Percentiles rank a stretch among this genome's conserved stretches.
These are phyloP conservation scores for Phainopepla nitens DNA, from an alignment of 2,113 vertebrate genomes.

Conservation along the genomic window DNA sequence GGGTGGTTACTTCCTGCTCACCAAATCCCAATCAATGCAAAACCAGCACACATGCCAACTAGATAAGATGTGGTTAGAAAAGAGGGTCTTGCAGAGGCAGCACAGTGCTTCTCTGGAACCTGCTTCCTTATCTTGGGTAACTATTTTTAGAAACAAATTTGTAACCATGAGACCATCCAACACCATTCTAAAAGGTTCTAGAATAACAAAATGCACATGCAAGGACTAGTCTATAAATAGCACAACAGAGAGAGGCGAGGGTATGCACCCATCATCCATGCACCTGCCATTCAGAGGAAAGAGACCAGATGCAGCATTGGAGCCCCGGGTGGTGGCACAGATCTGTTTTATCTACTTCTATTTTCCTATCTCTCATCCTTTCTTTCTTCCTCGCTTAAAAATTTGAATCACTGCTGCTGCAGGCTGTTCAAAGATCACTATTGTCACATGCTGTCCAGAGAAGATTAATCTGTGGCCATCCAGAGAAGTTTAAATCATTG, in stretches of 20 bases:
- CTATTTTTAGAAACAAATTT: background rate
- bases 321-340: background rate
- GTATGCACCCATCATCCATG: background rate
- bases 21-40: too few species aligned
- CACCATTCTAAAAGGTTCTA: background rate
- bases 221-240: background rate
- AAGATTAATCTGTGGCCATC: background rate
- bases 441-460: fast-evolving
- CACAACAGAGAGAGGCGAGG: fast-evolving
- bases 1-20: too few species aligned
- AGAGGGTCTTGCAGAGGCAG: background rate
- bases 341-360: background rate
- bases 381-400: background rate
- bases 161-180: background rate
- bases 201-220: background rate
- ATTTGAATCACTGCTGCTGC: background rate
- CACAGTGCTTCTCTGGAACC: background rate
- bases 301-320: background rate
- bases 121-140: background rate
- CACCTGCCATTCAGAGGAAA: background rate
- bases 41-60: background rate
- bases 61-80: background rate
- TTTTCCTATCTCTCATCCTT: background rate
- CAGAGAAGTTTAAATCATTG: background rate
- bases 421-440: background rate